Evolutionary conservation across 2,797 vertebrate genomes (phyloP), one percentile per base, ranked within the genome.

Genomic region (Rhinogobio ventralis): DNA sequence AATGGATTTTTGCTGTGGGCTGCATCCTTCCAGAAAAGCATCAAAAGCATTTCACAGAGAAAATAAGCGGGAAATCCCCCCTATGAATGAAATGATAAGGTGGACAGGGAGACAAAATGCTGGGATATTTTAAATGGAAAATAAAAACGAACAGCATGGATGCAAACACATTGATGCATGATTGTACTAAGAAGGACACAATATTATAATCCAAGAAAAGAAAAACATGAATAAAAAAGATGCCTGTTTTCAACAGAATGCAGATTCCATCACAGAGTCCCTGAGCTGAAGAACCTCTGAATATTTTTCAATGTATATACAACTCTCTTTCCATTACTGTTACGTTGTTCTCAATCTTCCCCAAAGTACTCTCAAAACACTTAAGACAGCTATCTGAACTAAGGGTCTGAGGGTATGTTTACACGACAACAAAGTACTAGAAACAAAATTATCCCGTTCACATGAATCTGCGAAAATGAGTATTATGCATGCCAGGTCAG

Each of bases 1-100:
- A 87, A 83, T 36, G 83, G 57, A 87, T 89, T 87, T 80, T 68
- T 10, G 75, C 71, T 81, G 76, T 51, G 39, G 83, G 83, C 76
- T 81, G 83, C 77, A 83, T 81, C 86, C 83, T 83, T 73, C 80
- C 80, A 88, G 75, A 85, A 82, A 76, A 77, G 62, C 64, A 80
- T 66, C 75, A 53, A 76, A 53, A 85, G 79, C 39, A 25, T 55
- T 39, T 73, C 20, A 28, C n/a, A 55, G 60, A 72, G 36, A 78
- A 81, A 84, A 75, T 83, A 71, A 64, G 33, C 20, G 39, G 85
- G 53, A 76, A 85, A 85, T 87, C 72, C 17, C 45, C 30, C 45
- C 80, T 57, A 77, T 76, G 57, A 72, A 88, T 72, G 57, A 82
- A 79, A 62, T 25, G n/a, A 64, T 39, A 55, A 76, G 9, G 76